A percentile compares a stretch with the other conserved stretches of the same genome.
Evolutionary conservation across 2,113 vertebrate genomes (phyloP).

Genomic region (Rhombomys opimus): DNA sequence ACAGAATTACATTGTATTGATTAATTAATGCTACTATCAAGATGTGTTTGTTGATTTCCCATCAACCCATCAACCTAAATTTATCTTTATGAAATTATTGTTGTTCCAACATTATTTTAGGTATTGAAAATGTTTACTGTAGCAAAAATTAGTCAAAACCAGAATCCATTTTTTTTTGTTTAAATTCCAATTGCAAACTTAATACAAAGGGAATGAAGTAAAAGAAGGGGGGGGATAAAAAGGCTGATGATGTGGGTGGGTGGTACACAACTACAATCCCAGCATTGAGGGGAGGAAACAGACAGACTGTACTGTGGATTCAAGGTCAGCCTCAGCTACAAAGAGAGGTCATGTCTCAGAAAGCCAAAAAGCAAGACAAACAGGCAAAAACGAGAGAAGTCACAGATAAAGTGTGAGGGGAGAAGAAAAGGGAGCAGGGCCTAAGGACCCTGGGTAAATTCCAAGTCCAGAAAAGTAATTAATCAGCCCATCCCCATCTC

Average conservation of each 20-base stretch:
- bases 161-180: neutral
- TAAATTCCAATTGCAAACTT: constrained; percentile 12
- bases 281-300: neutral
- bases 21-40: neutral
- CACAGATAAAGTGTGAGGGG: neutral
- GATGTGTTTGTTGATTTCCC: constrained; percentile 5
- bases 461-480: neutral
- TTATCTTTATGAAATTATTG: neutral
- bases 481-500: neutral
- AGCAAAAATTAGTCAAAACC: neutral
- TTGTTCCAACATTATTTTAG: constrained; percentile 45
- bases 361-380: neutral
- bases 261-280: neutral
- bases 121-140: constrained; percentile 26
- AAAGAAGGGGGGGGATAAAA: neutral
- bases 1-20: neutral
- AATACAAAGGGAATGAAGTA: neutral
- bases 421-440: too few relatives aligned
- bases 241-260: too few relatives aligned
- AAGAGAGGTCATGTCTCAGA: neutral
- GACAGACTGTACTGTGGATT: neutral
- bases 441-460: neutral
- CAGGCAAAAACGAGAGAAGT: neutral
- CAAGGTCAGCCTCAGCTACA: neutral
- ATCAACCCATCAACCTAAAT: neutral